Conservation (phyloP, 2,113 vertebrate genomes). For the Daubentonia madagascariensis region DNA sequence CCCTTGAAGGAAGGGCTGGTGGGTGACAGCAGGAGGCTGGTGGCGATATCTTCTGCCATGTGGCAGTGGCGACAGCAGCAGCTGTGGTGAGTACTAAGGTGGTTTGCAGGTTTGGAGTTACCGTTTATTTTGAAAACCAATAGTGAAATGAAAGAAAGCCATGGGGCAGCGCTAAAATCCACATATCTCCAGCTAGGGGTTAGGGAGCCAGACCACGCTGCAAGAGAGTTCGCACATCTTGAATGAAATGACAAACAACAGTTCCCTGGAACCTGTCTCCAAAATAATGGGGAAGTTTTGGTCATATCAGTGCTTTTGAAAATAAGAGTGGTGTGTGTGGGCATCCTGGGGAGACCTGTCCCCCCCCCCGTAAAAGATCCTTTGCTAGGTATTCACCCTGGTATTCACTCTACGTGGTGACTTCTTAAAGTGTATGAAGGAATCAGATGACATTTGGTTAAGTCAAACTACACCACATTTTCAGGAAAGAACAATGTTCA, state of each 20-base stretch:
- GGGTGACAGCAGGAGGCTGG: too few species aligned
- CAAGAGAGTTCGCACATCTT: not conserved
- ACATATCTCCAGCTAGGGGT: not conserved
- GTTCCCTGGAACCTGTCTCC: not conserved
- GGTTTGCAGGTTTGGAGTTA: not conserved
- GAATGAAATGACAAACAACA: not conserved
- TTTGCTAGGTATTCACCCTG: not conserved
- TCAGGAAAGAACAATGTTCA: not conserved
- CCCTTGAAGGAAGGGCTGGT: not conserved
- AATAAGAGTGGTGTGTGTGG: not conserved
- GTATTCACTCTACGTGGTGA: not conserved
- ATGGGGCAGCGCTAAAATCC: not conserved
- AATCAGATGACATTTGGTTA: not conserved
- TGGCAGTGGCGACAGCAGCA: not conserved
- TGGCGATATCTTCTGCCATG: not conserved
- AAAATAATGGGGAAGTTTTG: not conserved
- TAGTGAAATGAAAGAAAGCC: not conserved
- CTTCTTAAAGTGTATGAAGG: not conserved
- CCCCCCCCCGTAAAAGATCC: not conserved
- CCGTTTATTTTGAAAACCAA: not conserved
- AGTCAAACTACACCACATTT: constrained; percentile 13
- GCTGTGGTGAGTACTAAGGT: not conserved
- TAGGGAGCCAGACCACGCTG: not conserved
- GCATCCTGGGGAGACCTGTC: not conserved
- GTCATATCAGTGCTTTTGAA: not conserved